These are phyloP conservation scores for Loxodonta africana DNA, from an alignment of 2,113 vertebrate genomes.

Conservation along the genomic window DNA sequence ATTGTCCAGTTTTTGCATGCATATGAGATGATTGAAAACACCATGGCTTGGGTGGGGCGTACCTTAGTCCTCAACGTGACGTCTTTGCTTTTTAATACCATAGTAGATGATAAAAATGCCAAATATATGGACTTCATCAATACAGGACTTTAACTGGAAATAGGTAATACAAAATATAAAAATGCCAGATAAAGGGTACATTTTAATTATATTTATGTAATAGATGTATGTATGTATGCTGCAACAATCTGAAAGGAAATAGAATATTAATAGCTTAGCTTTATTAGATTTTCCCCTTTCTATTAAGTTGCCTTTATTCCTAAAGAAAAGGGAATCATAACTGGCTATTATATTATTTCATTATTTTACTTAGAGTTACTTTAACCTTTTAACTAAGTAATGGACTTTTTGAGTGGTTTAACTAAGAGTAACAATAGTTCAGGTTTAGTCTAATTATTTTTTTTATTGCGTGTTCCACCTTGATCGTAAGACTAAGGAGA, in stretches of 20 bases:
- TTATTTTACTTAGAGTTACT: constrained; percentile 41
- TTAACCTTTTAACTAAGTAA: constrained; percentile 29
- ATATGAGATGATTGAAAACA: no score
- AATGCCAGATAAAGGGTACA: constrained; percentile 1
- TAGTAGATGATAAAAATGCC: background rate
- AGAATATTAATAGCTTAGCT: background rate
- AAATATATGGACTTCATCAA: background rate
- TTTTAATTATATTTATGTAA: background rate
- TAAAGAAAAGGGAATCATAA: constrained; percentile 16
- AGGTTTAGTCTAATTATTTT: background rate
- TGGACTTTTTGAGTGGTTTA: constrained; percentile 35
- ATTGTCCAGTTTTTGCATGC: no score
- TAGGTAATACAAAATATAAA: background rate
- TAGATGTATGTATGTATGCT: background rate
- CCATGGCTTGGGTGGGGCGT: no score
- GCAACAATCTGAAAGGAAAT: background rate
- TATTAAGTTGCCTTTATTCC: constrained; percentile 25
- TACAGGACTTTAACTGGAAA: constrained; percentile 29
- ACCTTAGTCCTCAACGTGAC: no score
- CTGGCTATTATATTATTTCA: background rate
- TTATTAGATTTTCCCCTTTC: constrained; percentile 9
- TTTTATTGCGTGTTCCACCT: background rate
- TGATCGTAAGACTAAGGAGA: constrained; percentile 33
- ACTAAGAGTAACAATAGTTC: constrained; percentile 44
- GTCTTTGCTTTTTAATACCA: no score